Base-by-base conservation (phyloP, 2,888 invertebrate species). In the Spisula solida region DNA sequence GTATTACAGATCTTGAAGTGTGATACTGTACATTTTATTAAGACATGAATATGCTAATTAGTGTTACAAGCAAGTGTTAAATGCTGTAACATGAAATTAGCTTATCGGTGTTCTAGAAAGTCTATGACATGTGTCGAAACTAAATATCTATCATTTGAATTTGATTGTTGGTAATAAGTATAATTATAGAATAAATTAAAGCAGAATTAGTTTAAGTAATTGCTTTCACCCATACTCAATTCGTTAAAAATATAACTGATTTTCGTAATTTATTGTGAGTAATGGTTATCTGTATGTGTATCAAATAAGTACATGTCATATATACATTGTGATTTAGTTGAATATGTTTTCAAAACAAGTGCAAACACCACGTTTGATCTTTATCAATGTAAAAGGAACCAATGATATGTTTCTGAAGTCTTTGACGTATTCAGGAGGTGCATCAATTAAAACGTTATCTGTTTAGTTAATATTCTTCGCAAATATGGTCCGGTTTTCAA, bases 381-480 rank as follows among this genome's bases (percentile, higher is more conserved):
- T 66, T 25, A 66, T 66, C 60, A 66, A 66, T 25, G n/a, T 25
- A 8, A 10, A 66, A 66, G 60, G 25, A 66, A 2, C 6, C 8
- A 16, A 12, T 16, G 29, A 1, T 75, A 41, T 31, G 16, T 16
- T n/a, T 79, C 60, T 56, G 79, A 47, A 31, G 79, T 79, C 20
- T 82, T 31, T 82, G 25, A 83, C 82, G 79, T 79, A 78, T 87
- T 86, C 60, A 47, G 29, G 25, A 29, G 16, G 47, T 82, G 79
- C 87, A 47, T 79, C 82, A 82, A 82, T 87, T 79, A 82, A 56
- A 8, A 5, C 14, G 87, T 82, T 87, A 87, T 87, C 87, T 87
- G 2, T 84, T 31, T 8, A n/a, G 20, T 78, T 34, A 78, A 78
- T 84, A 55, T 31, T 56, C 79, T 56, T 85, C 79, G n/a, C 79